Evolutionary conservation across 2,113 vertebrate species (phyloP), one percentile per base, ranked within the genome.

Genomic region (Esox niger): DNA sequence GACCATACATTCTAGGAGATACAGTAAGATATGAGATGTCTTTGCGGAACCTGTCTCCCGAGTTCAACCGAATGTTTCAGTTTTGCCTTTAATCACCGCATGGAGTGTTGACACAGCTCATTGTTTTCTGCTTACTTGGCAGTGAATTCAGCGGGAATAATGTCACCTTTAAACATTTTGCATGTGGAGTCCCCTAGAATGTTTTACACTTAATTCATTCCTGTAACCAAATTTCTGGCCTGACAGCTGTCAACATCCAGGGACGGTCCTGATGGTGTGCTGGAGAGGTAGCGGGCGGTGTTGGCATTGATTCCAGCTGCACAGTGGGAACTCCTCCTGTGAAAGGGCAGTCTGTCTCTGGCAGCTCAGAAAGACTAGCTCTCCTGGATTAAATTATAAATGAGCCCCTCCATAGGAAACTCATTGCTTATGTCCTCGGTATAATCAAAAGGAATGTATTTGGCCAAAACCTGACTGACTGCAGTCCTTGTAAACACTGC

Each of bases 381-480:
- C 76, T 83, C 77, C 70, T 67, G 70, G 75, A 77, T 86, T 90
- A 86, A 91, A 90, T 90, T 86, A 90, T 90, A 89, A 83, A 88
- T 88, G 84, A 90, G 81, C 72, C 79, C 38, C 83, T 83, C 80
- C 67, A 78, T 82, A 80, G 85, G 81, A 84, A 80, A 76, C 71
- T 52, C 75, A 74, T 74, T 76, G 70, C 77, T 79, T 69, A 78
- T 78, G 74, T 69, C 72, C 47, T 69, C 4, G 66, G 46, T 62
- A 80, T 82, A 79, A 79, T 82, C 77, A 78, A 47, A 72, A 31
- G 56, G 64, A 74, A 69, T 85, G 59, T 72, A 71, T 60, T 71
- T 81, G 27, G n/a, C 47, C 7, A 52, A 52, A 52, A n/a, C n/a
- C n/a, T n/a, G 47, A 52, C 47, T 43, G 47, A 52, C 47, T n/a